Percentiles rank a stretch among this genome's conserved stretches.
Evolutionary conservation across 2,797 vertebrate genomes (phyloP).

Genomic region (Loris lydekkerianus): DNA sequence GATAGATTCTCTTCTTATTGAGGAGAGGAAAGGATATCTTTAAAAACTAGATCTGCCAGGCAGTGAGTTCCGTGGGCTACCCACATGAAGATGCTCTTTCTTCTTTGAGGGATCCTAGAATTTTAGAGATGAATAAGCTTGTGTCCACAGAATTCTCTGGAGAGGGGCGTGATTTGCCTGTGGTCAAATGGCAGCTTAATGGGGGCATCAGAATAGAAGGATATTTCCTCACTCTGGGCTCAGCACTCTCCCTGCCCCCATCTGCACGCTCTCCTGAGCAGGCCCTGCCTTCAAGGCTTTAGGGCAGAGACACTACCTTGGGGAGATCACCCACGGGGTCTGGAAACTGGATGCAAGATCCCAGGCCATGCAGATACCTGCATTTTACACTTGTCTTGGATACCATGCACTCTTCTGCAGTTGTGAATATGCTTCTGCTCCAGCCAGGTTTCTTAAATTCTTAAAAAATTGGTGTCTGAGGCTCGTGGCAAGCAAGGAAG

Average conservation of each 20-base stretch:
- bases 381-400: fast-evolving
- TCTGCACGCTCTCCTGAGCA: neutral
- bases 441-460: neutral
- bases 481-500: neutral
- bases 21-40: neutral
- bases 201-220: neutral
- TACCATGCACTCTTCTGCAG: fast-evolving
- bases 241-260: neutral
- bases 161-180: fast-evolving
- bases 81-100: fast-evolving
- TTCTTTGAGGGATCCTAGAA: neutral
- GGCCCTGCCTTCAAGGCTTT: neutral
- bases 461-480: neutral
- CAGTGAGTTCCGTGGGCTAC: neutral
- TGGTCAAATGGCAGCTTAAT: fast-evolving
- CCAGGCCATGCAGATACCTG: fast-evolving
- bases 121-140: neutral
- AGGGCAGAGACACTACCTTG: neutral
- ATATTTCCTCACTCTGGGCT: neutral
- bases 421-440: neutral
- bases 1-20: neutral
- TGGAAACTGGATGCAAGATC: fast-evolving
- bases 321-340: neutral
- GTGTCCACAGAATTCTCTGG: fast-evolving
- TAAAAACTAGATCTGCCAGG: neutral